Conservation (phyloP, 2,797 vertebrate species). For the Xiphorhynchus erythropygius region DNA sequence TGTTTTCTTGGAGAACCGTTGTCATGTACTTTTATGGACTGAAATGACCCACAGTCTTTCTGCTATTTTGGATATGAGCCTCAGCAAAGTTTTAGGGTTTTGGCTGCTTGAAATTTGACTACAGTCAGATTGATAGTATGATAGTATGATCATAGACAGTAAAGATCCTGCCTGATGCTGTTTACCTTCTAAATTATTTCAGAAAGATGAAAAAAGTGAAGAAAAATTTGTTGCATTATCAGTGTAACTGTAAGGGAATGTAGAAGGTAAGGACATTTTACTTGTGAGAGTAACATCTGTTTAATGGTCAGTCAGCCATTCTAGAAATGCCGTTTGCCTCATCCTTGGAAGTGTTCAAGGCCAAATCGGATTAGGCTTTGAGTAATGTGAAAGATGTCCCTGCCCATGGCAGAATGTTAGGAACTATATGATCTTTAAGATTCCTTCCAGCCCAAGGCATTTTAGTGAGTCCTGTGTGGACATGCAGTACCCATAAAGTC, state of each 20-base stretch:
- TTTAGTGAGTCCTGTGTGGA: accelerated
- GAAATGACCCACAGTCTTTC: not conserved
- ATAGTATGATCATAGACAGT: not conserved
- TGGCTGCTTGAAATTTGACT: not conserved
- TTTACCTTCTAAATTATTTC: not conserved
- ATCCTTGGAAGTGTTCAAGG: not conserved
- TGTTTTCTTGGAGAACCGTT: not conserved
- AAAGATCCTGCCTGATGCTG: not conserved
- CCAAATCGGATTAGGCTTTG: not conserved
- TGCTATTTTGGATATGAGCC: not conserved
- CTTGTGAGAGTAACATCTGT: not conserved
- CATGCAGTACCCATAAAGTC: not conserved
- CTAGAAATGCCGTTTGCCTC: not conserved
- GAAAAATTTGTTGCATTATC: not conserved
- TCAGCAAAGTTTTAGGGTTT: not conserved
- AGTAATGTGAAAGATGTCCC: not conserved
- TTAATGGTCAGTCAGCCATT: not conserved
- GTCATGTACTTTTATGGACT: not conserved
- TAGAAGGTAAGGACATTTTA: not conserved
- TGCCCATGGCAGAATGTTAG: accelerated
- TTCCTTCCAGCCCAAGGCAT: not conserved
- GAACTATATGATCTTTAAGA: not conserved
- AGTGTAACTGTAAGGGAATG: not conserved
- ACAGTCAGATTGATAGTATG: not conserved
- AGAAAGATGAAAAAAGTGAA: not conserved